Evolutionary conservation across 2,888 invertebrate species (phyloP).

Genomic region (Helobdella robusta): DNA sequence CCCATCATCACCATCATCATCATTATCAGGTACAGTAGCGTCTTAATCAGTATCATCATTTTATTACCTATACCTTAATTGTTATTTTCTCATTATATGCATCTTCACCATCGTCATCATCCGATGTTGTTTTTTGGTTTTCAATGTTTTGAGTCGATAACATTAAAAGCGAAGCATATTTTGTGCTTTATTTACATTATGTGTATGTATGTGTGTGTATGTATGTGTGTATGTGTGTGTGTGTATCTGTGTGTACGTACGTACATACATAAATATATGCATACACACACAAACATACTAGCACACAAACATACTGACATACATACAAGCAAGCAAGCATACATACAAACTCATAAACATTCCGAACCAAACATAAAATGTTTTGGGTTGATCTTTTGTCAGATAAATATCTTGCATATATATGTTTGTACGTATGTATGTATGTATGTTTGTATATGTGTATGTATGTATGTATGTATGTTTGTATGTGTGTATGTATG

Average conservation of each 20-base stretch:
- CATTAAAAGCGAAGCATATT: neutral
- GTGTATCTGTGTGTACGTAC: slow-evolving; percentile 4
- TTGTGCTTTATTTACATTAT: neutral
- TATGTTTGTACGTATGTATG: slow-evolving; percentile 13
- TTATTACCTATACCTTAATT: neutral
- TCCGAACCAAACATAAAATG: no score
- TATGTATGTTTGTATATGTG: slow-evolving; percentile 12
- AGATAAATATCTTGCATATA: no score
- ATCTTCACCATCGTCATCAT: neutral
- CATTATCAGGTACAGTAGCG: neutral
- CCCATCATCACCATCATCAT: no score
- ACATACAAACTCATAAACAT: no score
- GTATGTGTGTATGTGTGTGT: slow-evolving; percentile 6
- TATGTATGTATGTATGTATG: slow-evolving; percentile 19
- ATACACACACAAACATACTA: no score
- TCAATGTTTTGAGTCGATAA: neutral
- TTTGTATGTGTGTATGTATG: slow-evolving; percentile 27
- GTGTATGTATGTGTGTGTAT: neutral
- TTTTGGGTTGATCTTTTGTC: no score
- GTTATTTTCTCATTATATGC: neutral
- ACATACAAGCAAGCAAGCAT: no score
- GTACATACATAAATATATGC: no score
- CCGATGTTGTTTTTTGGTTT: neutral
- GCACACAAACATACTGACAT: no score
- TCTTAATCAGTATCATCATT: neutral